phyloP scores from a whole-genome alignment of 2,113 vertebrate genomes.

The Camelus bactrianus region DNA sequence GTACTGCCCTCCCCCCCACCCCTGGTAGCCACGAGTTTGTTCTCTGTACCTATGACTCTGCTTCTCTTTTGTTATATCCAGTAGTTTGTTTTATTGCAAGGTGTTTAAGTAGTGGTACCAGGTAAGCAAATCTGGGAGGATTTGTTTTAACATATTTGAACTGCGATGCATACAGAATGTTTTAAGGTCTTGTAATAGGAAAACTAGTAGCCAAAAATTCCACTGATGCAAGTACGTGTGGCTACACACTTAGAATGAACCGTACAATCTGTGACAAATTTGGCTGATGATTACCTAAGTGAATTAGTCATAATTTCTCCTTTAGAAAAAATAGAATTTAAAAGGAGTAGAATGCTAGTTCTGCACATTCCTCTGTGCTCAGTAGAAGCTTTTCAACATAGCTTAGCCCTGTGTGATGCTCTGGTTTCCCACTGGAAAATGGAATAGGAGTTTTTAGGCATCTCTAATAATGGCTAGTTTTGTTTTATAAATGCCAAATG shows the following conservation, averaged over 20 bases:
- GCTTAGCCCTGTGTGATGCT: neutral
- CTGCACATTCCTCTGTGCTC: neutral
- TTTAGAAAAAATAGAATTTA: constrained; percentile 19
- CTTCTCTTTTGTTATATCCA: no score
- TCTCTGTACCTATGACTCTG: no score
- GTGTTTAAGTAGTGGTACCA: constrained; percentile 37
- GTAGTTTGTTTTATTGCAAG: neutral
- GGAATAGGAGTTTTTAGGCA: neutral
- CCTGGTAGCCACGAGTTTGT: no score
- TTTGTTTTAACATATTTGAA: constrained; percentile 17
- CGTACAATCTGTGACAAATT: neutral
- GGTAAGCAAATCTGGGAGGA: neutral
- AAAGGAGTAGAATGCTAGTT: neutral
- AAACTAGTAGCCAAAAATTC: neutral
- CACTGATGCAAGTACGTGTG: neutral
- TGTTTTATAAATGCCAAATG: neutral
- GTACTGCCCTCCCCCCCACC: no score
- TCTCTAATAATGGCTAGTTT: neutral
- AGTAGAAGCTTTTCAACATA: neutral
- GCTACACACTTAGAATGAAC: neutral
- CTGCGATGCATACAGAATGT: neutral
- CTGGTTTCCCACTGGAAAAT: constrained; percentile 15
- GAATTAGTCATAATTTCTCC: neutral
- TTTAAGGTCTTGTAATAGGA: neutral
- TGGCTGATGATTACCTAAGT: constrained; percentile 24